Percentiles rank a stretch among this genome's conserved stretches.
phyloP scores from a whole-genome alignment of 2,113 vertebrate genomes.

The Panthera leo region DNA sequence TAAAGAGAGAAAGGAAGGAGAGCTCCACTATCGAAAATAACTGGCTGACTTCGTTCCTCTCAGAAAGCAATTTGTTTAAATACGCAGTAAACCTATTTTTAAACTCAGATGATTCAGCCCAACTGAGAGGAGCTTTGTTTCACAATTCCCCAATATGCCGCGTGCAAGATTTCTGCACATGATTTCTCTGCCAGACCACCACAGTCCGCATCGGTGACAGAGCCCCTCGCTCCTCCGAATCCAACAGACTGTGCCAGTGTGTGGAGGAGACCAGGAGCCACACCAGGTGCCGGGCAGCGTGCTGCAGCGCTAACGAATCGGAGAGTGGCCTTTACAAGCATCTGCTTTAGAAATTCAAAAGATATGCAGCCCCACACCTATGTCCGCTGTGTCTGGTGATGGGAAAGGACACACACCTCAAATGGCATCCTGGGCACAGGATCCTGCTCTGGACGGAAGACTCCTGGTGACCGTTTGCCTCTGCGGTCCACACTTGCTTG shows the following conservation, averaged over 20 bases:
- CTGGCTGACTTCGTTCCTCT: not conserved
- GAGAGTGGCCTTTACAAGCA: not conserved
- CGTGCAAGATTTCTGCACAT: not conserved
- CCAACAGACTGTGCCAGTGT: not conserved
- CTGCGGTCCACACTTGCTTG: constrained; percentile 87
- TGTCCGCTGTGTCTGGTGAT: not conserved
- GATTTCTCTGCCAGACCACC: not conserved
- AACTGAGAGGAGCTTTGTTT: constrained; percentile 8
- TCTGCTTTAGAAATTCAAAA: not conserved
- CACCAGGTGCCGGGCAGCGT: not conserved
- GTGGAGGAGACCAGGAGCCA: not conserved
- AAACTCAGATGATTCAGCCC: constrained; percentile 48
- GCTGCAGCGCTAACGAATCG: not conserved
- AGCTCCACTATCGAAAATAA: not conserved
- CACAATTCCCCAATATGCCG: not conserved
- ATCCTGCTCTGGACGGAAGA: constrained; percentile 93
- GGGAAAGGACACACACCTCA: constrained; percentile 87
- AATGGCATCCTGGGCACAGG: constrained; percentile 89
- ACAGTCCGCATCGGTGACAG: not conserved
- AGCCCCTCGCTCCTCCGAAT: not conserved
- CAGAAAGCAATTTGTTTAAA: constrained; percentile 43
- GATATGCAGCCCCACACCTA: not conserved
- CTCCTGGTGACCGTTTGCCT: constrained; percentile 89
- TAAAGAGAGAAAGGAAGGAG: not conserved
- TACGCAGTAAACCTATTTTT: constrained; percentile 23